A percentile compares a stretch with the other conserved stretches of the same genome.
Conservation (phyloP, 2,113 vertebrate species). For the Daubentonia madagascariensis region DNA sequence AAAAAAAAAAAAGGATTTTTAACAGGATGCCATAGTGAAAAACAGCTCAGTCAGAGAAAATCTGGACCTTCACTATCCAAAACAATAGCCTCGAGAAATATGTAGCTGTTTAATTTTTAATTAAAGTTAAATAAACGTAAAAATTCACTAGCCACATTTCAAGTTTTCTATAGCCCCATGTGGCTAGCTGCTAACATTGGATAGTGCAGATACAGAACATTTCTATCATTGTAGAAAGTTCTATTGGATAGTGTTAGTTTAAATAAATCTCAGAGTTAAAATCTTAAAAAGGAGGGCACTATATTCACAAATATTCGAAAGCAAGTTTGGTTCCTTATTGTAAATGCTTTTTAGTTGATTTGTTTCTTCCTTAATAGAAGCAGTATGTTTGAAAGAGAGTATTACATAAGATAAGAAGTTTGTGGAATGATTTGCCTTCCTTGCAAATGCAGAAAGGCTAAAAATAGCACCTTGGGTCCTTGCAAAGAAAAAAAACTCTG, state of each 20-base stretch:
- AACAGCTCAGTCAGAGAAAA: not conserved
- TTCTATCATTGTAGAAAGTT: not conserved
- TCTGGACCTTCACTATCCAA: not conserved
- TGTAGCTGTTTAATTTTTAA: not conserved
- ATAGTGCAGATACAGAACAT: not conserved
- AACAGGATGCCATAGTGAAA: not conserved
- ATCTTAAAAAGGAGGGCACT: not conserved
- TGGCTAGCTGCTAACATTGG: not conserved
- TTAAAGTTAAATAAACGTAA: not conserved
- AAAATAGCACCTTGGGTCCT: not conserved
- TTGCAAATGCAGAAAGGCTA: constrained; percentile 24
- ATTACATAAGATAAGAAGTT: not conserved
- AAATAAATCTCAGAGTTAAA: not conserved
- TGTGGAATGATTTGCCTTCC: not conserved
- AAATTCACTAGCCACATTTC: not conserved
- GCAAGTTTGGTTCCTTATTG: not conserved
- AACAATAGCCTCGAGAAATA: not conserved
- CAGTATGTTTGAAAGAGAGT: not conserved
- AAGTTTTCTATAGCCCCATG: not conserved
- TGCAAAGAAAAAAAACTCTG: not conserved
- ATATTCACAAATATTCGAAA: not conserved
- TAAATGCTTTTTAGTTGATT: not conserved
- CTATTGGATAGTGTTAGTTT: not conserved
- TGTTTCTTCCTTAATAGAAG: not conserved
- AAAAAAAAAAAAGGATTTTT: not conserved